Base-by-base conservation (phyloP, 2,888 invertebrate species). In the Lasioglossum morio region DNA sequence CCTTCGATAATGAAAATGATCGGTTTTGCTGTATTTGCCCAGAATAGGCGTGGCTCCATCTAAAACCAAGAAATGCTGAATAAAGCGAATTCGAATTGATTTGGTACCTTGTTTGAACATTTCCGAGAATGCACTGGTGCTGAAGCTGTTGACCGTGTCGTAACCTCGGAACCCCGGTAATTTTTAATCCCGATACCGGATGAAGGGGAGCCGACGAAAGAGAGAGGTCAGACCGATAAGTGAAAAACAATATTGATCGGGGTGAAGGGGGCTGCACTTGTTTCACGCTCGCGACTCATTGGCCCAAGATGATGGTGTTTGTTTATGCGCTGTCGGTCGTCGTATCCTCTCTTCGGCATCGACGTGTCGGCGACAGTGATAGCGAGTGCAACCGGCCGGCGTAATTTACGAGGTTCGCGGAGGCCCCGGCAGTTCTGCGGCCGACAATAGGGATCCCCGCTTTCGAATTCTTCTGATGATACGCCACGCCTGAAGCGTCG, bases 291-390 rank as follows among this genome's bases (percentile, higher is more conserved):
- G 30, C 57, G 57, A 74, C 43, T 48, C 57, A n/a, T 12, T n/a
- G 27, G 40, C 0, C 23, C 53, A 48, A 60, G 72, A 63, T n/a
- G 53, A 30, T 34, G 60, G 63, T 72, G 66, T 84, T 85, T 84
- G 84, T 84, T 85, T 84, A 76, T 73, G 43, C 46, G 72, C 76
- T 77, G 63, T 34, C 30, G 10, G 53, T 53, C 53, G 46, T n/a
- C 46, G 40, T 34, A 1, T 34, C 66, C 30, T 19, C 30, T 34
- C 27, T 34, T 66, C 14, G 30, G 1, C 69, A 87, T 86, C 81
- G 70, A 12, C 53, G 53, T 77, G 87, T 80, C 81, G 87, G 86
- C 84, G 89, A 88, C 87, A 87, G 83, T 76, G 87, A 86, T 87
- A 89, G 89, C 85, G 63, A 34, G 30, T 63, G 77, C 72, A 37